phyloP scores from a whole-genome alignment of 2,113 vertebrate genomes.

The Bubo scandiacus region DNA sequence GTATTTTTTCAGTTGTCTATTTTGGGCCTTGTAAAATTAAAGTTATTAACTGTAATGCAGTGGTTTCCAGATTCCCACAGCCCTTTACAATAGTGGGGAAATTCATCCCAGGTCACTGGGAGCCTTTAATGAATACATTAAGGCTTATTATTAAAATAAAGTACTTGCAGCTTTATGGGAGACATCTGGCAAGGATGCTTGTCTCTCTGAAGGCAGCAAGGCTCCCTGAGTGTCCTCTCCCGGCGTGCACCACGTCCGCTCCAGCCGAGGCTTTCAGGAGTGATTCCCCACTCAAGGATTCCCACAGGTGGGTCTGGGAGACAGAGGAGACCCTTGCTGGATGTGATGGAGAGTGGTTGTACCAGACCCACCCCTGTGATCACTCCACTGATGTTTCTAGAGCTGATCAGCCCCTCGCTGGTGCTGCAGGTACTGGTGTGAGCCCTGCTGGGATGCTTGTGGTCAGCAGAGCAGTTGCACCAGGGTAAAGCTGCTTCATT shows the following conservation, averaged over 20 bases:
- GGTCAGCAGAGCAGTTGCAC: background rate
- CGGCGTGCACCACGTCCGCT: background rate
- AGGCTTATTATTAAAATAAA: conserved; percentile 71
- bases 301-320: background rate
- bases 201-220: conserved; percentile 41
- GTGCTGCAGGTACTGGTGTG: background rate
- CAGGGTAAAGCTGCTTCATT: accelerated
- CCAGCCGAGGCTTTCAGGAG: background rate
- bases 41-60: conserved; percentile 71
- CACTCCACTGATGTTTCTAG: accelerated
- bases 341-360: background rate
- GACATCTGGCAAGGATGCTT: conserved; percentile 55
- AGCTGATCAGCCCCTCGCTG: accelerated
- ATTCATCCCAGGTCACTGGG: conserved; percentile 69
- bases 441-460: background rate
- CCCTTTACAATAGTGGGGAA: conserved; percentile 66
- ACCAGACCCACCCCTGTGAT: background rate
- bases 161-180: conserved; percentile 67
- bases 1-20: conserved; percentile 72
- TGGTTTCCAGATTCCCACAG: conserved; percentile 71
- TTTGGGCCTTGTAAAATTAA: conserved; percentile 73
- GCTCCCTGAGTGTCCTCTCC: conserved; percentile 44
- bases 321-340: background rate
- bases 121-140: conserved; percentile 70
- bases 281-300: background rate